Conservation (phyloP, 2,888 invertebrate species). For the Oithona nana region DNA sequence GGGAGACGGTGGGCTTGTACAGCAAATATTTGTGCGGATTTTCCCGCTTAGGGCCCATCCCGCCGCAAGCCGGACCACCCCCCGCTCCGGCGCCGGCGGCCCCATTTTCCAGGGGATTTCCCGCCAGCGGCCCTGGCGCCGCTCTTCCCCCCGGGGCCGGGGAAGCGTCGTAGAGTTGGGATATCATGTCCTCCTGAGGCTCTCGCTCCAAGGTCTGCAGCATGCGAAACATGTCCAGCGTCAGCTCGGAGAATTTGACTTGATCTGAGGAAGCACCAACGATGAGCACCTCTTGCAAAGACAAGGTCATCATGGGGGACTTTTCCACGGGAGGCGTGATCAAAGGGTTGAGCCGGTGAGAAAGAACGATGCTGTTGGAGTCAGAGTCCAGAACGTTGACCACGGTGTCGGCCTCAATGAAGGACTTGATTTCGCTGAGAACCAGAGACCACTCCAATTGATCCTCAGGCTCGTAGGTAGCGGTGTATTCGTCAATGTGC, state of each 20-base stretch:
- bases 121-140: no score
- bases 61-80: no score
- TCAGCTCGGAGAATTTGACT: slow-evolving; percentile 89
- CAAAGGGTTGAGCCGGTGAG: slow-evolving; percentile 69
- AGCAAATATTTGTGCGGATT: slow-evolving; percentile 93
- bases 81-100: no score
- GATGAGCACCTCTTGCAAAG: slow-evolving; percentile 78
- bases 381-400: slow-evolving; percentile 74
- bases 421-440: slow-evolving; percentile 79
- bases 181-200: slow-evolving; percentile 52
- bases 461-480: slow-evolving; percentile 90
- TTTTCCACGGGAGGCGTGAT: slow-evolving; percentile 74
- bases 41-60: slow-evolving; percentile 39
- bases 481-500: slow-evolving; percentile 85
- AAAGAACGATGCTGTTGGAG: slow-evolving; percentile 57
- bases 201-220: slow-evolving; percentile 83
- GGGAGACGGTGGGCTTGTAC: slow-evolving; percentile 82
- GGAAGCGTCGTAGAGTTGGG: slow-evolving; percentile 48
- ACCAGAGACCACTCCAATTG: slow-evolving; percentile 88
- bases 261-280: slow-evolving; percentile 83
- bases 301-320: slow-evolving; percentile 61
- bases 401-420: slow-evolving; percentile 76
- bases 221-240: slow-evolving; percentile 95
- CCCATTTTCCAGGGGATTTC: no score
- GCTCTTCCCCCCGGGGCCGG: slow-evolving; percentile 41